Evolutionary conservation across 1,140 invertebrate species (phyloP), one percentile per base, ranked within the genome.

Genomic region (Diplogasteroides magnus): DNA sequence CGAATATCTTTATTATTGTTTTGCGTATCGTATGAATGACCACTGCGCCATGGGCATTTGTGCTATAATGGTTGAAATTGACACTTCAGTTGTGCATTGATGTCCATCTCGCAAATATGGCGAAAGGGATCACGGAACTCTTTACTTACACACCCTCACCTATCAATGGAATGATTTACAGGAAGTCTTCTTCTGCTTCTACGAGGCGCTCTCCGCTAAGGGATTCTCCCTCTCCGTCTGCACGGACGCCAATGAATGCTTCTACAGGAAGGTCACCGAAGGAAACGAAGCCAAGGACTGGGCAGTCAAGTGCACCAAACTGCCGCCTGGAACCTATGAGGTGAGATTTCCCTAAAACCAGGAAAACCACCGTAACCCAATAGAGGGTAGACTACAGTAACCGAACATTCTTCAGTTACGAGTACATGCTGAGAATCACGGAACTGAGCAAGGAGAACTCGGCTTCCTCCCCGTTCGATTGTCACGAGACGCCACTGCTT

Each of bases 121-220:
- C n/a, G n/a, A n/a, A n/a, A n/a, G n/a, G n/a, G n/a, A n/a, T n/a
- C n/a, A n/a, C n/a, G n/a, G n/a, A n/a, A n/a, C n/a, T n/a, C n/a
- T n/a, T n/a, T n/a, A 11, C 37, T 19, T 19, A 11, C 37, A 48
- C 6, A 11, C 37, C 37, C 37, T 19, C 37, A 11, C 19, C 37
- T 11, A 48, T 48, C 37, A 48, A 48, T 48, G 19, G 6, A 6
- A 48, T 48, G 19, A 19, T 15, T 48, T 72, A 11, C 57, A 72
- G 56, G 73, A 71, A 29, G 58, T 74, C 0, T 74, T 64, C 29
- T 74, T 74, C 68, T 74, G 73, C 31, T 74, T 74, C 48, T 74
- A 74, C 58, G 73, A 74, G 58, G 73, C 73, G 19, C 63, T 68
- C 64, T 70, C 73, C 0, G 68, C 73, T 2, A 55, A 73, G 13